Evolutionary conservation across 92 coral and sea anemone species (phyloP), one percentile per base, ranked within the genome.

Genomic region (Metridium senile): DNA sequence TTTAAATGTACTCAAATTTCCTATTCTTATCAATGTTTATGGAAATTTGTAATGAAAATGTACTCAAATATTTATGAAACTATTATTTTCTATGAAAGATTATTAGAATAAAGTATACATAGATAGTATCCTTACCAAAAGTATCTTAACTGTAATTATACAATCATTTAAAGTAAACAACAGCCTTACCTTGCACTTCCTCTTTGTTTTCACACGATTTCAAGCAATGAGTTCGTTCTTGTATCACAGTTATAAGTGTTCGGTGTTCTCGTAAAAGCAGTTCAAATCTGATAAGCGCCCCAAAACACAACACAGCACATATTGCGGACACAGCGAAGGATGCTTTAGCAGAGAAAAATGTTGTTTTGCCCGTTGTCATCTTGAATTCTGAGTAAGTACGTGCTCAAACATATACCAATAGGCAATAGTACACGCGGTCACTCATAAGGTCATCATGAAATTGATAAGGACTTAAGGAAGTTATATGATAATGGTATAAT

Each of bases 261-360:
- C 63, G 52, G 76, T 72, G 52, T 56, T 72, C 76, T 52, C 52
- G 25, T 72, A 72, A 61, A 72, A 72, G 27, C 46, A 72, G 27
- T 20, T 72, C 76, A 72, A 72, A 59, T 21, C 76, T 59, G 11
- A 72, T 61, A 54, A 72, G 62, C 51, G 34, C 43, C 17, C 76
- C 76, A 53, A 53, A 53, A 56, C 76, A 72, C 76, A 72, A 32
- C 66, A 72, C 66, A 54, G 45, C 76, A 52, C 52, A 39, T 56
- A 72, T 49, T 49, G 62, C 34, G n/a, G 64, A 72, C 76, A 53
- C 51, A 59, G 53, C 47, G 19, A 53, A 33, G 33, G 65, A 72
- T 30, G 53, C 33, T 68, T 46, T 68, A 7, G 45, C 45, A 1
- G 69, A 29, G 70, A 21, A 70, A 49, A 19, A 30, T 35, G 39